Percentiles rank a stretch among this genome's conserved stretches.
Conservation (phyloP, 2,797 vertebrate species). For the Anas capensis region DNA sequence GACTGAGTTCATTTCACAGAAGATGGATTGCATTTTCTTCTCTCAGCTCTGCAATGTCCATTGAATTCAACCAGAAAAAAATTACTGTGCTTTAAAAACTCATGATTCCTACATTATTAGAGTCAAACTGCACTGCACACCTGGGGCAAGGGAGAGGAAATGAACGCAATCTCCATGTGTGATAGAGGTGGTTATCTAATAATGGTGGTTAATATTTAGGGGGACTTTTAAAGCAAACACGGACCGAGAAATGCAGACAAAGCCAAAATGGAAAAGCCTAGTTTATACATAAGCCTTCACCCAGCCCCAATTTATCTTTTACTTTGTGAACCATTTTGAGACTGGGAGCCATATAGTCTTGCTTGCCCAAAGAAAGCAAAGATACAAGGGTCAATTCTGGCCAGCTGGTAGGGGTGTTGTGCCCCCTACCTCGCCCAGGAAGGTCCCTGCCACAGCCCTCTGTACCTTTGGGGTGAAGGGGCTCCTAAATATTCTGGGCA, state of each 20-base stretch:
- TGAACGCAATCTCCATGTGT: neutral
- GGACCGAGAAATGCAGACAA: accelerated
- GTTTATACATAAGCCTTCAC: accelerated
- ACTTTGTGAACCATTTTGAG: neutral
- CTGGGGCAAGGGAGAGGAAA: neutral
- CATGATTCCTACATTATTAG: neutral
- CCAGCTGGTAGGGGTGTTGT: neutral
- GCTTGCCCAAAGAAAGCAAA: neutral
- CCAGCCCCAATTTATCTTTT: neutral
- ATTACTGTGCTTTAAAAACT: neutral
- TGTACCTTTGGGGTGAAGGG: neutral
- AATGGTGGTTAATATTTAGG: neutral
- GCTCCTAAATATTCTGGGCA: neutral
- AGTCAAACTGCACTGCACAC: neutral
- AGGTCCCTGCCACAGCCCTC: neutral
- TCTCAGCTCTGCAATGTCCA: neutral
- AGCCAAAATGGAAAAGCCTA: neutral
- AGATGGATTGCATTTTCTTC: constrained; percentile 58
- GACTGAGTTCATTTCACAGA: constrained; percentile 63
- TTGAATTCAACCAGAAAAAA: neutral
- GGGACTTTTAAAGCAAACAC: neutral
- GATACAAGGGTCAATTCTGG: neutral
- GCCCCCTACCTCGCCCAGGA: neutral
- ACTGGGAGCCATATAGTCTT: too few species aligned
- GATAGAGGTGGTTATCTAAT: neutral